These are phyloP conservation scores for Spicauda simplicius DNA, from an alignment of 2,888 invertebrate genomes.

Conservation along the genomic window DNA sequence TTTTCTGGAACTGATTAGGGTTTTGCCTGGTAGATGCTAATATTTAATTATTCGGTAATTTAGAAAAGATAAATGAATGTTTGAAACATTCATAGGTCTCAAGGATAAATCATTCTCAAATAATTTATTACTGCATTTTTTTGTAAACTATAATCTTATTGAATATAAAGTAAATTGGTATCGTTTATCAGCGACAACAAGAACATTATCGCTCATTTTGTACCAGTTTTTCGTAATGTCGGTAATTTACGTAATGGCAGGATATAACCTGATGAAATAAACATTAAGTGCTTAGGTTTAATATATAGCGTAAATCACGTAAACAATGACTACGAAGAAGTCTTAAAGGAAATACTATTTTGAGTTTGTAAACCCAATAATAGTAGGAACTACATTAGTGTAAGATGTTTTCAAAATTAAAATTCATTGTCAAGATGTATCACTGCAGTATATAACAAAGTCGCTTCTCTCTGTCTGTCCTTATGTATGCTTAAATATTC, in stretches of 20 bases:
- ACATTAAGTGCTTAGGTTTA: conserved; percentile 3
- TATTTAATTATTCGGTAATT: too few species aligned
- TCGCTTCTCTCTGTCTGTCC: too few species aligned
- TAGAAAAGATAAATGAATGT: too few species aligned
- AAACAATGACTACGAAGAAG: conserved; percentile 1
- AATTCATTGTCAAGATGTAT: too few species aligned
- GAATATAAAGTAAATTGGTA: background rate
- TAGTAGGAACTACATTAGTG: background rate
- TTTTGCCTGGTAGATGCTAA: too few species aligned
- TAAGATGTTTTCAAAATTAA: background rate
- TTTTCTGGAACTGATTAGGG: too few species aligned
- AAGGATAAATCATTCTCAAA: too few species aligned
- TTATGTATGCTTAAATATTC: too few species aligned
- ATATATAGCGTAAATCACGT: background rate
- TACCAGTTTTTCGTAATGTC: conserved; percentile 5
- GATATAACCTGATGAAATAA: conserved; percentile 14
- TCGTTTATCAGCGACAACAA: conserved; percentile 2
- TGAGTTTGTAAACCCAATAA: background rate
- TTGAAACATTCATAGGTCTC: too few species aligned
- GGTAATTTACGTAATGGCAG: conserved; percentile 3
- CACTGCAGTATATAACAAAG: too few species aligned
- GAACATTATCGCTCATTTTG: conserved; percentile 5
- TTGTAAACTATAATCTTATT: background rate
- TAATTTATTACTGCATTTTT: too few species aligned
- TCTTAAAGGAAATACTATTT: background rate